Percentiles rank a stretch among this genome's conserved stretches.
phyloP scores from a whole-genome alignment of 2,888 invertebrate genomes.

The Apodemia mormo region DNA sequence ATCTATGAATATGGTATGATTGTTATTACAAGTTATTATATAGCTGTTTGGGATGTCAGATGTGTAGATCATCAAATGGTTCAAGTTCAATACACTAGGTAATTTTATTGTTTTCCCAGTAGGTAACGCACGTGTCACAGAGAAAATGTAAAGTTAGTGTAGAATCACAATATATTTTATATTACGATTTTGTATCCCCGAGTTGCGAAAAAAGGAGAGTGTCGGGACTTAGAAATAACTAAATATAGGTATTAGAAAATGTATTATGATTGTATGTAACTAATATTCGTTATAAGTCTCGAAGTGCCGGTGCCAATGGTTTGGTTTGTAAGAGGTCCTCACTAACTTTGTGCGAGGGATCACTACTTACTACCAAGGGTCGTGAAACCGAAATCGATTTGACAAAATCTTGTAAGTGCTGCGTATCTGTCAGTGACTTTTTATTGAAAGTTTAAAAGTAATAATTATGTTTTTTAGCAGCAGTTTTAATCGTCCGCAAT shows the following conservation, averaged over 20 bases:
- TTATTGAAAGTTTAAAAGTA: background rate
- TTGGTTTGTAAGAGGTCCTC: no score
- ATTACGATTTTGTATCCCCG: background rate
- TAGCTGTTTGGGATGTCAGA: background rate
- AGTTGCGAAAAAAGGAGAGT: no score
- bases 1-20: no score
- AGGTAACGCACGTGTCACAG: background rate
- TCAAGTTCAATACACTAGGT: background rate
- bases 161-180: constrained; percentile 1
- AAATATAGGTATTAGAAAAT: no score
- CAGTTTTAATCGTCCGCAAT: background rate
- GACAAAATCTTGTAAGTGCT: background rate
- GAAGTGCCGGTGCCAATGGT: no score
- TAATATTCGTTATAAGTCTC: no score
- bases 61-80: background rate
- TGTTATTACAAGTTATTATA: no score
- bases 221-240: no score
- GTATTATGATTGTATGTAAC: no score
- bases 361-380: background rate
- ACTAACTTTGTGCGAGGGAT: background rate
- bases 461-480: no score
- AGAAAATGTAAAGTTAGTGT: background rate
- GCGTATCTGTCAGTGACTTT: background rate
- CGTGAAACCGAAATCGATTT: background rate
- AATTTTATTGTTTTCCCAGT: background rate